Base-by-base conservation (phyloP, 1,140 invertebrate genomes). In the Halotydeus destructor region DNA sequence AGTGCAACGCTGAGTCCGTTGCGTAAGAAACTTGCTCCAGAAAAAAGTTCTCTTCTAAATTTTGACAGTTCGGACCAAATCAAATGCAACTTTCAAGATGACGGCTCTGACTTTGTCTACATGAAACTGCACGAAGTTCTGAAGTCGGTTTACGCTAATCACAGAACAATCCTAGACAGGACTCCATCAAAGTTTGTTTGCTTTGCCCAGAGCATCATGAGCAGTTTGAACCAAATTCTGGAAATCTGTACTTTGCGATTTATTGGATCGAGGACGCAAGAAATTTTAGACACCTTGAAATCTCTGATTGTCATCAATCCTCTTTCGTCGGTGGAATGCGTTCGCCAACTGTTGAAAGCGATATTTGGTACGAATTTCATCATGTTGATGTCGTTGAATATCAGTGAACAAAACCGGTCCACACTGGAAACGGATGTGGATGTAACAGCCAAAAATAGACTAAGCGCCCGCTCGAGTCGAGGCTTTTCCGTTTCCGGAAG, bases 311-410 rank as follows among this genome's bases (percentile, higher is more conserved):
- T 65, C 2, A 54, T 83, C 14, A 74, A 76, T 35, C 69, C 79
- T 1, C 70, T 72, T 3, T 57, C 62, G 1, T 74, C 78, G 1
- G 68, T 88, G 0, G 65, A 71, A 26, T 82, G 78, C 57, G 75
- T 86, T 0, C 74, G 78, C 23, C 79, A 71, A 63, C 54, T 88
- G 1, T 54, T 86, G 6, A 82, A 83, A 59, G 76, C 75, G 50
- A 58, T 86, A 2, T 86, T 84, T 61, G 74, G 75, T 1, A 75
- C 72, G 0, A 84, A 85, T 54, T 64, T 82, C 47, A 64, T 69
- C 9, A 68, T 67, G n/a, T 70, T 76, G 22, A 74, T 72, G n/a
- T n/a, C n/a, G n/a, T n/a, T n/a, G n/a, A n/a, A n/a, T 59, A 61
- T 63, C 26, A 55, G 60, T 9, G 33, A 43, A 36, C 22, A 32